Evolutionary conservation across 1,140 invertebrate species (phyloP).

Genomic region (Belonocnema kinseyi): DNA sequence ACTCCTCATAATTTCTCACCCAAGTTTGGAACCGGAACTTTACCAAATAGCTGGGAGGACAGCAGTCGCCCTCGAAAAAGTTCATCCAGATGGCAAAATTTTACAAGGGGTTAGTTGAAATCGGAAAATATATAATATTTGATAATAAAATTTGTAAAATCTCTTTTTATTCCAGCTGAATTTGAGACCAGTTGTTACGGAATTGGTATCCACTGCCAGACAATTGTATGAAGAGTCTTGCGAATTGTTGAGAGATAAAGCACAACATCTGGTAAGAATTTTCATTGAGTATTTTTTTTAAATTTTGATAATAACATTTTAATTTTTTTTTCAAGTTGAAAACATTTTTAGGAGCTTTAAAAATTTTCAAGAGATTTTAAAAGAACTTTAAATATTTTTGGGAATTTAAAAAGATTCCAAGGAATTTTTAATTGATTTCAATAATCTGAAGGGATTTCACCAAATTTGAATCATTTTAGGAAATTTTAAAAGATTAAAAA

Average conservation of each 20-base stretch:
- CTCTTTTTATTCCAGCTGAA: constrained; percentile 72
- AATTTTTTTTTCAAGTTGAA: constrained; percentile 25
- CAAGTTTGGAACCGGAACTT: constrained; percentile 81
- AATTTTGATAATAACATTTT: not conserved
- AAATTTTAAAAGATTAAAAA: no score
- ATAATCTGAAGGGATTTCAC: no score
- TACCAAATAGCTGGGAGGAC: constrained; percentile 85
- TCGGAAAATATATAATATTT: not conserved
- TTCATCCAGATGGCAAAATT: constrained; percentile 88
- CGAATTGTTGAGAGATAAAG: constrained; percentile 82
- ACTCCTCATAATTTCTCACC: constrained; percentile 81
- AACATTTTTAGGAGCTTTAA: no score
- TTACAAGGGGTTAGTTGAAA: constrained; percentile 80
- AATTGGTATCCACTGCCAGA: constrained; percentile 80
- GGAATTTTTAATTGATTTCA: no score
- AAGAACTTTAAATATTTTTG: no score
- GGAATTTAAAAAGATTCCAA: no score
- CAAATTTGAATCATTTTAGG: no score
- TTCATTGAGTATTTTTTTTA: not conserved
- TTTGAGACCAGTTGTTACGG: constrained; percentile 77
- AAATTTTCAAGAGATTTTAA: no score
- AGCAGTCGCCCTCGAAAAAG: constrained; percentile 84
- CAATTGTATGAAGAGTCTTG: constrained; percentile 86
- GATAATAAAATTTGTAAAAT: constrained; percentile 14
- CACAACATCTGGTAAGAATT: constrained; percentile 78